phyloP scores from a whole-genome alignment of 2,797 vertebrate genomes.

The Okamejei kenojei region DNA sequence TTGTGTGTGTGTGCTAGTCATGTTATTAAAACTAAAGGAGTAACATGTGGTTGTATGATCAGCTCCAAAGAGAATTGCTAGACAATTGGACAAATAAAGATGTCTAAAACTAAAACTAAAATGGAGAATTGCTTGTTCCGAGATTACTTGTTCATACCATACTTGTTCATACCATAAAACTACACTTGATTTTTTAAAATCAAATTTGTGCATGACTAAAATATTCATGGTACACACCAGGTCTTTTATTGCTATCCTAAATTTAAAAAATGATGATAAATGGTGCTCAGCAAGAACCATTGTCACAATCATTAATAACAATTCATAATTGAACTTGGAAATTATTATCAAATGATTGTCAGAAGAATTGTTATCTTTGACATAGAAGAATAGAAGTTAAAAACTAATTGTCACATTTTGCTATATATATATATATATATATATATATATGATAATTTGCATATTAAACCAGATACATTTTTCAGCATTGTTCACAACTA shows the following conservation, averaged over 20 bases:
- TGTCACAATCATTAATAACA: not conserved
- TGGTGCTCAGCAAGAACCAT: not conserved
- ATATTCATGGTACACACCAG: not conserved
- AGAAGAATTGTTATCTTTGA: not conserved
- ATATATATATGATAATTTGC: not conserved
- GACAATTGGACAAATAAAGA: not conserved
- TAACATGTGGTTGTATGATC: not conserved
- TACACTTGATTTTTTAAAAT: not conserved
- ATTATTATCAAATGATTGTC: not conserved
- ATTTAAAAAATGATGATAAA: not conserved
- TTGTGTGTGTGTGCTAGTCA: not conserved
- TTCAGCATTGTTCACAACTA: conserved; percentile 41
- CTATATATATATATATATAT: too few relatives aligned
- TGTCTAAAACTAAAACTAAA: not conserved
- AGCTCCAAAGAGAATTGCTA: not conserved
- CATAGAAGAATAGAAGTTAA: not conserved
- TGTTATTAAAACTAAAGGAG: not conserved
- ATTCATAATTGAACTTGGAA: not conserved
- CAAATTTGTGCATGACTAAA: not conserved
- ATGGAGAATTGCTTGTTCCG: not conserved
- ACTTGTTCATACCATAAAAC: not conserved
- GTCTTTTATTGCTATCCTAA: not conserved
- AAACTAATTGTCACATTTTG: not conserved
- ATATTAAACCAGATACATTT: conserved; percentile 39
- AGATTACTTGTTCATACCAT: not conserved